These are phyloP conservation scores for Pituophis catenifer DNA, from an alignment of 2,113 vertebrate genomes.

Conservation along the genomic window DNA sequence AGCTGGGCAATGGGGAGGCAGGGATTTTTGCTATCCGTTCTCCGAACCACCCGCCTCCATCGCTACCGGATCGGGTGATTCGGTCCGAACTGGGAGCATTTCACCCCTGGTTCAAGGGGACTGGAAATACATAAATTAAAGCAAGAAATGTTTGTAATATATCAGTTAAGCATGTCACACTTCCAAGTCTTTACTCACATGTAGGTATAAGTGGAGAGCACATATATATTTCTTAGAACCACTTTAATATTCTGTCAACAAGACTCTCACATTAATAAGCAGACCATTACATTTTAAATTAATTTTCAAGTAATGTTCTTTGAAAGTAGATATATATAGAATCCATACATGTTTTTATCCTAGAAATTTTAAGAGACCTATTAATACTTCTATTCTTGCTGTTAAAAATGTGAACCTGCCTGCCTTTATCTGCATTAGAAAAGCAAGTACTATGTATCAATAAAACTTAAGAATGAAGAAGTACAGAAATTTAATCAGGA, in stretches of 20 bases:
- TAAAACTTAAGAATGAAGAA: background rate
- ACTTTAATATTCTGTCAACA: background rate
- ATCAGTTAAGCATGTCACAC: background rate
- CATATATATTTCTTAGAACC: background rate
- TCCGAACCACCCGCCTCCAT: too few species aligned
- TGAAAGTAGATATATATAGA: background rate
- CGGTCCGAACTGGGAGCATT: too few species aligned
- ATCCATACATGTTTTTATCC: background rate
- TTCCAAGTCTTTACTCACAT: background rate
- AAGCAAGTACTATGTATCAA: background rate
- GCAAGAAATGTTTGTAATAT: background rate
- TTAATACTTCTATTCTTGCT: background rate
- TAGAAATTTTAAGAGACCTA: background rate
- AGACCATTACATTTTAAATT: background rate
- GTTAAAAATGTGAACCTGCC: background rate
- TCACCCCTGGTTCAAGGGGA: too few species aligned
- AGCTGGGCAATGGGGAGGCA: too few species aligned
- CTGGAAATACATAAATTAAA: background rate
- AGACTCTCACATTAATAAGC: background rate
- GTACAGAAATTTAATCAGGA: background rate
- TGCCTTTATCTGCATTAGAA: background rate
- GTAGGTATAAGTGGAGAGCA: background rate
- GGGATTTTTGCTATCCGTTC: too few species aligned
- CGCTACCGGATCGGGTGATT: too few species aligned
- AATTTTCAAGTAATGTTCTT: background rate